Evolutionary conservation across 2,888 invertebrate species (phyloP).

Genomic region (Andrena trimmerana): DNA sequence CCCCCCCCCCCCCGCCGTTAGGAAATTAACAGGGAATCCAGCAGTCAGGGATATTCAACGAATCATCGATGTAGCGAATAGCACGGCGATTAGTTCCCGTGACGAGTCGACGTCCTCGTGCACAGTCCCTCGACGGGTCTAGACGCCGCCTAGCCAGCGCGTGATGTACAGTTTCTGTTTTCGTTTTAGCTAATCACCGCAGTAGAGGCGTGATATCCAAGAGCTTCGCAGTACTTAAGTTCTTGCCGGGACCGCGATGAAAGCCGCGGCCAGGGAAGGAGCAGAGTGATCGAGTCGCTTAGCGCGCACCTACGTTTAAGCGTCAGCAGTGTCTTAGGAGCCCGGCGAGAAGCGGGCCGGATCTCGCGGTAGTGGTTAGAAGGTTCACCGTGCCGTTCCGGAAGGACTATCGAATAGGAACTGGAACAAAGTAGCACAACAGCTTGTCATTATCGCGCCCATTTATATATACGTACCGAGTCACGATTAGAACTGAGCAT

Average conservation of each 20-base stretch:
- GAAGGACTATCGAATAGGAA: too few species aligned
- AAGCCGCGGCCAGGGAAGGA: background rate
- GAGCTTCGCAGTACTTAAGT: too few species aligned
- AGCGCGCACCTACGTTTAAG: conserved; percentile 2
- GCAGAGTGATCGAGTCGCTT: background rate
- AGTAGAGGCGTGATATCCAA: too few species aligned
- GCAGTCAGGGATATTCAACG: too few species aligned
- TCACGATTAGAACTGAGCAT: background rate
- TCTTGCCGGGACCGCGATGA: background rate
- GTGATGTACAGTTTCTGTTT: too few species aligned
- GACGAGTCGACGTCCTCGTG: too few species aligned
- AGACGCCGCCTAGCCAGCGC: too few species aligned
- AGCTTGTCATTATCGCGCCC: background rate
- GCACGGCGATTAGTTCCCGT: too few species aligned
- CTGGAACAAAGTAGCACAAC: background rate
- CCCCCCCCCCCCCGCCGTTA: background rate
- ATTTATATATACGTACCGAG: background rate
- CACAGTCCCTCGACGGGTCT: too few species aligned
- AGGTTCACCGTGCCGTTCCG: too few species aligned
- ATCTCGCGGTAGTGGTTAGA: background rate
- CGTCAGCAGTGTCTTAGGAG: conserved; percentile 14
- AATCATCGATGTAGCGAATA: too few species aligned
- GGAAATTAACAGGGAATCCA: background rate
- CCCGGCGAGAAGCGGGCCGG: background rate
- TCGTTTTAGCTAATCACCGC: too few species aligned